A percentile compares a stretch with the other conserved stretches of the same genome.
Conservation (phyloP, 2,797 vertebrate species). For the Mus caroli region DNA sequence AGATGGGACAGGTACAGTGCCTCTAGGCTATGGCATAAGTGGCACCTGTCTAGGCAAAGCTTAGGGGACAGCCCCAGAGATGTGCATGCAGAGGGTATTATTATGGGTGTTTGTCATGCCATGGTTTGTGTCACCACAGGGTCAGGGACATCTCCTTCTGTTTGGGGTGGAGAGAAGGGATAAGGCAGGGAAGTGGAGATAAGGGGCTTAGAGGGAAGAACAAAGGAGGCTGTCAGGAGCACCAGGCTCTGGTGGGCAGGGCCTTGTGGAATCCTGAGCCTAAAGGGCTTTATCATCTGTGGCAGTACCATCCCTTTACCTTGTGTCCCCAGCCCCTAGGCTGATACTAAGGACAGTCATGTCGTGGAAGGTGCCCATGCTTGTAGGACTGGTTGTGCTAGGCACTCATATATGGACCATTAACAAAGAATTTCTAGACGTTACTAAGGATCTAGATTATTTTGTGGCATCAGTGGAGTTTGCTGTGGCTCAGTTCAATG, state of each 20-base stretch:
- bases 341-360: not conserved
- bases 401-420: not conserved
- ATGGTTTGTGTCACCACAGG: not conserved
- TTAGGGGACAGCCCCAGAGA: not conserved
- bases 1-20: too few species aligned
- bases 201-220: not conserved
- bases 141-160: not conserved
- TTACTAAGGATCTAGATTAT: not conserved
- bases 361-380: not conserved
- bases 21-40: not conserved
- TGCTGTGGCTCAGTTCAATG: constrained; percentile 62
- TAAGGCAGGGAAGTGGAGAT: not conserved
- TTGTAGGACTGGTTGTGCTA: constrained; percentile 53
- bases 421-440: constrained; percentile 28
- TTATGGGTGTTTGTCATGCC: not conserved
- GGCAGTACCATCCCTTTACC: not conserved
- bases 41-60: not conserved
- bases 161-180: not conserved
- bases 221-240: not conserved
- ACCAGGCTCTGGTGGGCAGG: not conserved
- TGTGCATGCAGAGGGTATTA: too few species aligned
- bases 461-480: constrained; percentile 62
- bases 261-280: not conserved
- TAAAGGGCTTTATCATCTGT: not conserved
- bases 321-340: not conserved